Conservation (phyloP, 2,113 vertebrate genomes). For the Boulengeromyrus knoepffleri region DNA sequence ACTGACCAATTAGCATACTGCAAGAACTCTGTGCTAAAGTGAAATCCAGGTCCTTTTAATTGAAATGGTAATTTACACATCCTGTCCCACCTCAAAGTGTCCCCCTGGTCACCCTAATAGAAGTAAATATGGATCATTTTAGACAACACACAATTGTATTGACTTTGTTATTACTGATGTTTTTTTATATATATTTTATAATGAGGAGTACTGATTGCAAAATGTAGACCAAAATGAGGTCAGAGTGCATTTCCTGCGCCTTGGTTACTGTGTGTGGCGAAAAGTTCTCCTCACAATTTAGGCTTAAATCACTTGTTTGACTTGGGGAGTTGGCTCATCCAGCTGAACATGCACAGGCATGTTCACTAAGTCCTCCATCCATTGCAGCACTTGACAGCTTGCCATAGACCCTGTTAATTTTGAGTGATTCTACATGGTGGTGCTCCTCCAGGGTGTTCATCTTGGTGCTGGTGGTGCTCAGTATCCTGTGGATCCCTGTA, state of each 20-base stretch:
- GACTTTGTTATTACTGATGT: background rate
- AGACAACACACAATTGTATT: background rate
- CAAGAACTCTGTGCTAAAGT: background rate
- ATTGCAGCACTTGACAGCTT: background rate
- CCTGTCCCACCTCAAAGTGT: background rate
- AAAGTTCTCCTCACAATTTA: background rate
- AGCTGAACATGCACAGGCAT: background rate
- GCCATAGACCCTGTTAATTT: background rate
- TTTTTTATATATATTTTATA: background rate
- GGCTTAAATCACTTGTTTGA: background rate
- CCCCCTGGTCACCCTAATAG: background rate
- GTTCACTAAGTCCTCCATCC: background rate
- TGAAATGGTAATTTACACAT: background rate
- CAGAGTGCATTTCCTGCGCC: background rate
- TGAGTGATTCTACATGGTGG: background rate
- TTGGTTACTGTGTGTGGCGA: background rate
- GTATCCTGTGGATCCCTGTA: slow-evolving; percentile 89
- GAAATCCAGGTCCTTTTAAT: background rate
- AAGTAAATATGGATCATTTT: background rate
- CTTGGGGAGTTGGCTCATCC: background rate
- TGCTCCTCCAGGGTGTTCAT: slow-evolving; percentile 71
- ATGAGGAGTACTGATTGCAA: background rate
- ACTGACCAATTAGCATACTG: background rate
- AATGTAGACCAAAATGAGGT: background rate
- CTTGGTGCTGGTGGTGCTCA: slow-evolving; percentile 72